Base-by-base conservation (phyloP, 30 jellyfish, hydroid and myxozoan genomes). In the Clytia hemisphaerica region DNA sequence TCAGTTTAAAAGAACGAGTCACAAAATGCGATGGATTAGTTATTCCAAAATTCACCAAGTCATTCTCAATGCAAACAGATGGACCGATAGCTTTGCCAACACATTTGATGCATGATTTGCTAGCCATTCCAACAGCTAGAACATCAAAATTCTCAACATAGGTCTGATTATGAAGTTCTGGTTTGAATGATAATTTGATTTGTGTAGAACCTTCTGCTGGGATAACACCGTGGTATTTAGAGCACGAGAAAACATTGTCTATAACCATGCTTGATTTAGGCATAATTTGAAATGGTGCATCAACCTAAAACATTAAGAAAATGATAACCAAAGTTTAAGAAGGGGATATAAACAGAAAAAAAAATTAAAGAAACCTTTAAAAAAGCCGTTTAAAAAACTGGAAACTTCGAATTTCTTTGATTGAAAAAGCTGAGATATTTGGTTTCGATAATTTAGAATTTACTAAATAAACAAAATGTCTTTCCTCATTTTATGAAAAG, bases 201-300 rank as follows among this genome's bases (percentile, higher is more conserved):
- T 53, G 57, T 6, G 71, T 25, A 33, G 83, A 2, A 40, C 88
- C 53, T 37, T 72, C 67, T 1, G 90, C 93, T 2, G 93, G 93
- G 9, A 85, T 87, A 21, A 60, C 54, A 9, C 95, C 95, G 47
- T 85, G 95, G 58, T 76, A 85, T 58, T 77, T 89, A 1, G 95
- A 85, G 30, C 93, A 76, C 18, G 44, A 37, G 46, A 76, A 85
- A 2, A 63, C 93, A 35, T 85, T 77, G 40, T 85, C 95, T n/a
- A 85, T 58, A 22, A 80, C 30, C 22, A 87, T 37, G 27, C 80
- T 89, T 14, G 95, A 85, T 33, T 88, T 75, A 54, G 77, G 95
- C 38, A 85, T 47, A 16, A 85, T 84, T 51, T 85, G 95, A 58
- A 77, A 85, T 28, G 95, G 93, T 0, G 93, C 93, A 65, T 54